phyloP scores from a whole-genome alignment of 2,888 invertebrate genomes.

The Harpagoxenus sublaevis region DNA sequence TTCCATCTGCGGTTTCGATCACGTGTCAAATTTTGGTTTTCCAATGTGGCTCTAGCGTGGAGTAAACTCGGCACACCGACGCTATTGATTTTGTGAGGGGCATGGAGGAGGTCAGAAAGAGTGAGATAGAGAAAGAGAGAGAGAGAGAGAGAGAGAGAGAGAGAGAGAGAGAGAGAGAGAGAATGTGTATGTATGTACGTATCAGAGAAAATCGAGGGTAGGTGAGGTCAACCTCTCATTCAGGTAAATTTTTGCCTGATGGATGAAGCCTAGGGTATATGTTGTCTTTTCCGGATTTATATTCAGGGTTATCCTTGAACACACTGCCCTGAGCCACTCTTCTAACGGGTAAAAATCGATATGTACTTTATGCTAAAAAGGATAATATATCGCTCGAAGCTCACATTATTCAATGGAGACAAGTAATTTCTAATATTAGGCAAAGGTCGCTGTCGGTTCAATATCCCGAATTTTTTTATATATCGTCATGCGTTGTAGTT shows the following conservation, averaged over 20 bases:
- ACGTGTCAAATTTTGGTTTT: conserved; percentile 61
- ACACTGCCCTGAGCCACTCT: conserved; percentile 40
- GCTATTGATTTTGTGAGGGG: conserved; percentile 74
- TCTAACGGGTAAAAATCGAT: conserved; percentile 29
- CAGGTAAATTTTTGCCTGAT: conserved; percentile 58
- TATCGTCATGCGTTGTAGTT: neutral
- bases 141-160: conserved; percentile 22
- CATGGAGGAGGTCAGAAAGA: conserved; percentile 37
- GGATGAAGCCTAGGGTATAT: conserved; percentile 37
- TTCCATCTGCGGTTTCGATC: conserved; percentile 6
- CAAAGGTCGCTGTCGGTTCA: neutral
- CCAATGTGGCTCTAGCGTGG: conserved; percentile 61
- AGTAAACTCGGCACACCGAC: conserved; percentile 72
- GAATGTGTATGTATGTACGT: neutral
- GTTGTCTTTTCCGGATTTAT: conserved; percentile 62
- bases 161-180: conserved; percentile 9
- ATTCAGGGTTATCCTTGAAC: conserved; percentile 63
- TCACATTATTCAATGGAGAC: conserved; percentile 11
- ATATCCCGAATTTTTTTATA: neutral
- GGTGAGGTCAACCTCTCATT: conserved; percentile 70
- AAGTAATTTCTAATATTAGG: conserved; percentile 5
- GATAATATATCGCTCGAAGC: conserved; percentile 1
- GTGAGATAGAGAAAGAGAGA: neutral
- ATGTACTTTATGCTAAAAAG: conserved; percentile 16
- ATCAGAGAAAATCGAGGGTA: conserved; percentile 67